Evolutionary conservation across 2,888 invertebrate genomes (phyloP).

Genomic region (Drosophila dives): DNA sequence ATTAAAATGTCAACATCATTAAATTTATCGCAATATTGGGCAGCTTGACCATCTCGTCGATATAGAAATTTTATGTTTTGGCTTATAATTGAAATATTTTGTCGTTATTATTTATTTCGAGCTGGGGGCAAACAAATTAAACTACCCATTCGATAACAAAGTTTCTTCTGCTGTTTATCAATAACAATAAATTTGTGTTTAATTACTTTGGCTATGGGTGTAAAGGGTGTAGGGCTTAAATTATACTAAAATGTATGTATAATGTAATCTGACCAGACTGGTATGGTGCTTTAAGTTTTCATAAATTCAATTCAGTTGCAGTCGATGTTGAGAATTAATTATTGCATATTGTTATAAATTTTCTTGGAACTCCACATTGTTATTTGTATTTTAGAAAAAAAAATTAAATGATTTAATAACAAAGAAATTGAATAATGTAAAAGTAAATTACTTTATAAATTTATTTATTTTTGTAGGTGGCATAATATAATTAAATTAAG

Average conservation of each 20-base stretch:
- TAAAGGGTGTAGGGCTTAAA: background rate
- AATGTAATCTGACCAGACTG: background rate
- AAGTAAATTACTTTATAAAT: background rate
- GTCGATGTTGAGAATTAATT: background rate
- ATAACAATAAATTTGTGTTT: slow-evolving; percentile 48
- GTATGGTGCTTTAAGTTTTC: background rate
- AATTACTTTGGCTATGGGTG: background rate
- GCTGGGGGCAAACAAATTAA: slow-evolving; percentile 20
- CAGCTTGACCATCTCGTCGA: background rate
- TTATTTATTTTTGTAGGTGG: background rate
- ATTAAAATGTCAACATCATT: slow-evolving; percentile 79
- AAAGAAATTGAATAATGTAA: background rate
- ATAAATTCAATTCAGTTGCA: background rate
- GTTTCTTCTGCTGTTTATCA: slow-evolving; percentile 15
- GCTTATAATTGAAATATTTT: slow-evolving; percentile 24
- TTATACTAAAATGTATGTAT: slow-evolving; percentile 15
- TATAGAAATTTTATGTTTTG: slow-evolving; percentile 18
- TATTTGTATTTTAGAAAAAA: background rate
- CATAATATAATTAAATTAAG: background rate
- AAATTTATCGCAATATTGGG: slow-evolving; percentile 64
- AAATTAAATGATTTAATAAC: background rate
- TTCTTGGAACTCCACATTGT: background rate
- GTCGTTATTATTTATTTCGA: slow-evolving; percentile 45
- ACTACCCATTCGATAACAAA: slow-evolving; percentile 17
- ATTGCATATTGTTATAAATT: background rate